These are phyloP conservation scores for Globia sparganii DNA, from an alignment of 2,888 invertebrate species.

Conservation along the genomic window DNA sequence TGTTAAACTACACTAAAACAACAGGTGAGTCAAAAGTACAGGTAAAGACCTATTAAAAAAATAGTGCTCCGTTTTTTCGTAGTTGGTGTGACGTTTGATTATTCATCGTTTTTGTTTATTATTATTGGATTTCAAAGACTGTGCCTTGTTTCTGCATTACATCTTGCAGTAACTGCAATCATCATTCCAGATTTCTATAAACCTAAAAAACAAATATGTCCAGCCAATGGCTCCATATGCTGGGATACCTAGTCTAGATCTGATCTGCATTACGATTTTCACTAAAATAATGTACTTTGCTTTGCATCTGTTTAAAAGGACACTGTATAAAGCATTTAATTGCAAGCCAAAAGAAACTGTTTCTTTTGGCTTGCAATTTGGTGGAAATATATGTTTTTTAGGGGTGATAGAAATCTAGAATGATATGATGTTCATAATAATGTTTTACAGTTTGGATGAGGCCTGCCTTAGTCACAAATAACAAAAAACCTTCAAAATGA, in stretches of 20 bases:
- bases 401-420: not conserved
- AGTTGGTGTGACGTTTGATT: not conserved
- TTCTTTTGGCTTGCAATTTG: not conserved
- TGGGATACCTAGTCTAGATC: too few relatives aligned
- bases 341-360: too few relatives aligned
- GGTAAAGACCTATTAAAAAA: too few relatives aligned
- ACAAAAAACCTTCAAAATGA: not conserved
- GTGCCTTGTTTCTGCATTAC: not conserved
- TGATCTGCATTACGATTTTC: too few relatives aligned
- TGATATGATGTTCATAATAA: not conserved
- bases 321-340: too few relatives aligned
- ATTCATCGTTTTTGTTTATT: not conserved
- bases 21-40: too few relatives aligned
- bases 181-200: too few relatives aligned
- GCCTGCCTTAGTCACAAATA: not conserved
- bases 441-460: not conserved
- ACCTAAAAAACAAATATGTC: too few relatives aligned
- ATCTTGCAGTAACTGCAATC: too few relatives aligned
- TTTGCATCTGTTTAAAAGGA: too few relatives aligned
- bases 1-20: slow-evolving; percentile 13
- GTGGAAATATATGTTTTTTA: not conserved
- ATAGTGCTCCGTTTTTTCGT: slow-evolving; percentile 2
- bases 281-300: too few relatives aligned
- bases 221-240: too few relatives aligned
- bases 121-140: not conserved